Evolutionary conservation across 2,113 vertebrate species (phyloP).

Genomic region (Caloenas nicobarica): DNA sequence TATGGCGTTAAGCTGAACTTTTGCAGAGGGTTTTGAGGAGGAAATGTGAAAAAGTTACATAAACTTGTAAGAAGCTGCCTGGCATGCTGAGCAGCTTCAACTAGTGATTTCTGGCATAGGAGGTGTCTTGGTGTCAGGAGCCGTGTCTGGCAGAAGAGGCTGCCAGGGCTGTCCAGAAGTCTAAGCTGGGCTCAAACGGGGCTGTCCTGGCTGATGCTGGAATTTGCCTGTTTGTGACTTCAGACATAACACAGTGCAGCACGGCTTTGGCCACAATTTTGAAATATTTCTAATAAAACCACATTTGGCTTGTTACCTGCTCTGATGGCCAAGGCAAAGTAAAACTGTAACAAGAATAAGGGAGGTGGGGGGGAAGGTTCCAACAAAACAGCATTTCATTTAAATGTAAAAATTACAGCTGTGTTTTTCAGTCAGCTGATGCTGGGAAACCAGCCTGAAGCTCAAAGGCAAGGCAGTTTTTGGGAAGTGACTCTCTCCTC

Average conservation of each 20-base stretch:
- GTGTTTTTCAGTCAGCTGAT: neutral
- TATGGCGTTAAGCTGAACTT: neutral
- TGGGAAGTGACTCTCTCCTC: neutral
- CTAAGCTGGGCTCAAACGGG: neutral
- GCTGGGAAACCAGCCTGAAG: neutral
- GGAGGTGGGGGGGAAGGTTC: no score
- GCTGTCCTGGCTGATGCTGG: neutral
- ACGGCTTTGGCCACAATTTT: neutral
- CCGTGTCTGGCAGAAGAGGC: neutral
- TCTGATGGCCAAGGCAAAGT: neutral
- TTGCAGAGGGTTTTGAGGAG: neutral
- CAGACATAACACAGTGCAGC: neutral
- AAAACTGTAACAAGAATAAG: neutral
- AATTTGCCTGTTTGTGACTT: neutral
- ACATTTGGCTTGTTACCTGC: neutral
- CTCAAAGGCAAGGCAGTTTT: neutral
- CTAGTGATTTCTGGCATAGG: neutral
- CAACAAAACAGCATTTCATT: neutral
- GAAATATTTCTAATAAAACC: neutral
- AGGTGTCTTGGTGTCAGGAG: neutral
- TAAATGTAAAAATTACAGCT: neutral
- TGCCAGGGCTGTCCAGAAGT: constrained; percentile 1
- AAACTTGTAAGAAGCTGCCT: neutral
- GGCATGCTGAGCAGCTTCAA: neutral
- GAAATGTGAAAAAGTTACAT: neutral